Evolutionary conservation across 1,140 invertebrate genomes (phyloP).

Genomic region (Meloidogyne chitwoodi): DNA sequence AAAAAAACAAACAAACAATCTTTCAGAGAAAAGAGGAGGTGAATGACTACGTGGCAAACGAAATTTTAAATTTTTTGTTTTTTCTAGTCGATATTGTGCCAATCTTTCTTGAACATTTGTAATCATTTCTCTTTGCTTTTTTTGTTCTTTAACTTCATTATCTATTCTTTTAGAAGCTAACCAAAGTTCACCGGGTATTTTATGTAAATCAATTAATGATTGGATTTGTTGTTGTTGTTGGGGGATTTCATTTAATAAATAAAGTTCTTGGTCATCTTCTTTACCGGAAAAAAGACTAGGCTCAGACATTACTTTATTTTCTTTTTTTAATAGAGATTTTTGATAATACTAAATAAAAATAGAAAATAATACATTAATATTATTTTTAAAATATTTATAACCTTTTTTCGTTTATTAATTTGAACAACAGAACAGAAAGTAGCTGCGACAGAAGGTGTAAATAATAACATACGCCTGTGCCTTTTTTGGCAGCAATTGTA

Average conservation of each 20-base stretch:
- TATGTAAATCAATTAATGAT: conserved; percentile 7
- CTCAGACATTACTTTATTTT: not conserved
- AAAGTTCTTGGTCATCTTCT: not conserved
- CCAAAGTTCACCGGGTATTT: conserved; percentile 16
- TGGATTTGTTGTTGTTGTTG: not conserved
- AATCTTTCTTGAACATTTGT: conserved; percentile 5
- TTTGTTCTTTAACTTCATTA: conserved; percentile 10
- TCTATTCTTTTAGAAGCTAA: conserved; percentile 6
- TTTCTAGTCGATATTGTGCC: not conserved
- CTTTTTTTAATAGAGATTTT: not conserved
- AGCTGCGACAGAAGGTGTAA: not conserved
- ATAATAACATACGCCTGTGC: conserved; percentile 62
- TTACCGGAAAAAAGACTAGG: not conserved
- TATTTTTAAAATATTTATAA: not conserved
- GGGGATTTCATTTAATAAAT: not conserved
- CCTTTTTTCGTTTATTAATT: not conserved
- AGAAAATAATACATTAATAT: too few species aligned
- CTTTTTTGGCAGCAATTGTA: conserved; percentile 80
- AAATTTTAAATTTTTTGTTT: not conserved
- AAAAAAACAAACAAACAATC: not conserved
- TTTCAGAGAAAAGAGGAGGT: conserved; percentile 2
- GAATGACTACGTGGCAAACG: conserved; percentile 8
- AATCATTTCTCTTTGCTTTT: conserved; percentile 2
- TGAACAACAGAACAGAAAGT: not conserved
- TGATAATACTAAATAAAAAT: not conserved